Percentiles rank a stretch among this genome's conserved stretches.
Evolutionary conservation across 2,888 invertebrate genomes (phyloP).

Genomic region (Epinotia demarniana): DNA sequence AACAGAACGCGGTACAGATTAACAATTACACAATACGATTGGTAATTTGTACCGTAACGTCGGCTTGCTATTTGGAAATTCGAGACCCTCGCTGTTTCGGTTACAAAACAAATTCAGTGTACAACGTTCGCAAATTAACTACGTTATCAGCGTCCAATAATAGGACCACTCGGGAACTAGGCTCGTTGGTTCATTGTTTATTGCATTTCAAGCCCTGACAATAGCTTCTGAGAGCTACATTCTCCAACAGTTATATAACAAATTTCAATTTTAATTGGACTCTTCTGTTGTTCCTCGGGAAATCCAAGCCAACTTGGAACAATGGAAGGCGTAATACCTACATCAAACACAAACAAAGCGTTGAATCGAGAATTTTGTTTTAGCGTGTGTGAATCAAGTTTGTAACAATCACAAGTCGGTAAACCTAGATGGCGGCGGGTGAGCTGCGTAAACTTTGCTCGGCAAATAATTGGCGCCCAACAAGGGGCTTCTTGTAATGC

Average conservation of each 20-base stretch:
- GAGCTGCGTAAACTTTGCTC: slow-evolving; percentile 60
- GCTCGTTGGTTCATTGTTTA: slow-evolving; percentile 27
- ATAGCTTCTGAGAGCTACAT: slow-evolving; percentile 9
- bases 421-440: slow-evolving; percentile 52
- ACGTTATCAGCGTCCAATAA: slow-evolving; percentile 32
- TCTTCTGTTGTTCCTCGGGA: slow-evolving; percentile 22
- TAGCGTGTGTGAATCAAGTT: slow-evolving; percentile 48
- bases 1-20: slow-evolving; percentile 35
- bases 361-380: slow-evolving; percentile 42
- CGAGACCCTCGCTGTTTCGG: slow-evolving; percentile 13
- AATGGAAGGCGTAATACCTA: slow-evolving; percentile 30
- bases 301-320: slow-evolving; percentile 36
- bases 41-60: slow-evolving; percentile 31
- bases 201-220: slow-evolving; percentile 24
- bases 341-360: slow-evolving; percentile 38
- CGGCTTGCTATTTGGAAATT: slow-evolving; percentile 25
- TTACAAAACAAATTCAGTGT: slow-evolving; percentile 31
- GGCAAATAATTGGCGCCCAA: slow-evolving; percentile 60
- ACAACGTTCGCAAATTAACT: slow-evolving; percentile 32
- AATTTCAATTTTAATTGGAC: slow-evolving; percentile 36
- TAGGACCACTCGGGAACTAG: slow-evolving; percentile 23
- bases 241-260: slow-evolving; percentile 11
- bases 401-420: slow-evolving; percentile 54
- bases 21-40: slow-evolving; percentile 36
- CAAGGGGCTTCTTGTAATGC: slow-evolving; percentile 48